Base-by-base conservation (phyloP, 2,888 invertebrate genomes). In the Macaria notata region DNA sequence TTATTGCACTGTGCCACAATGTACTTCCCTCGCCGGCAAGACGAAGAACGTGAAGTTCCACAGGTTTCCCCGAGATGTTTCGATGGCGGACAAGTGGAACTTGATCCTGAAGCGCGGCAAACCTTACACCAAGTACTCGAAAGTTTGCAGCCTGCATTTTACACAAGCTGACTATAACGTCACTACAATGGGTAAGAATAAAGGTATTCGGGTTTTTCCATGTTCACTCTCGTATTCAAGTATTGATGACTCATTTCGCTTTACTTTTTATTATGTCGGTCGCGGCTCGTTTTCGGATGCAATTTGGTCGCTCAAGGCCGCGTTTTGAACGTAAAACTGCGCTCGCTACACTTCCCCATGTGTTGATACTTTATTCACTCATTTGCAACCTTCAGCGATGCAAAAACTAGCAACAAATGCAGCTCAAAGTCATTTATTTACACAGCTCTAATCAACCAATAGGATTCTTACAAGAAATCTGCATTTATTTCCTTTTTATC, bases 41-140 rank as follows among this genome's bases (percentile, higher is more conserved):
- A 88, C 92, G 74, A 92, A 92, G 75, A 92, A 92, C 71, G 92
- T 92, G 73, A 89, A 89, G 69, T 92, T 92, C 72, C 92, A 92
- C 73, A 84, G 86, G 64, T 92, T 92, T 68, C 92, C 92, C 19
- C 82, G 88, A 64, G 90, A 92, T 66, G 63, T 49, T 42, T 66
- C 68, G 36, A 83, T 92, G 84, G 89, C 88, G 58, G 79, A 86
- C 62, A 86, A 84, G 66, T 92, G 92, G 92, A 92, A 92, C 66
- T 54, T 68, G 9, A 88, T 92, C 54, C 69, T 92, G 61, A 90
- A 86, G 68, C 80, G 92, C 63, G 88, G 88, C 65, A 92, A 92
- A 76, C 92, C 92, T 0, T 84, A 83, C 54, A 92, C 92, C n/a
- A 89, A 88, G 66, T 92, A 92, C 73, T 92, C 92, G 4, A 92